Evolutionary conservation across 2,113 vertebrate genomes (phyloP).

Genomic region (Hippolais icterina): DNA sequence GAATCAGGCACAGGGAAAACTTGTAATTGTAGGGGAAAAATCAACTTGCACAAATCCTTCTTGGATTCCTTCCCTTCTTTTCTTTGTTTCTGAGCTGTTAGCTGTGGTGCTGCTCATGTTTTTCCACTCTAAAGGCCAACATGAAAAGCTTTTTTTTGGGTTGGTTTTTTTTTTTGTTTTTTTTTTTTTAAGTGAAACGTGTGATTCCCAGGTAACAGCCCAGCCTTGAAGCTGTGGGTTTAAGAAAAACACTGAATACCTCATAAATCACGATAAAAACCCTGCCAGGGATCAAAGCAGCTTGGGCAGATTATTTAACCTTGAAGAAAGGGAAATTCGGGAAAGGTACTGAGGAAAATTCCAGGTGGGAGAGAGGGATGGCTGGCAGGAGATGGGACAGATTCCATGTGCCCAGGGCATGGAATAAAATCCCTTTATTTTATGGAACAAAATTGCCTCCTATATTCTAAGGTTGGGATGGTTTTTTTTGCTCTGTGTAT

Average conservation of each 20-base stretch:
- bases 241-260: background rate
- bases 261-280: background rate
- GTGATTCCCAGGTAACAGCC: background rate
- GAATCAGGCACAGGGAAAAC: background rate
- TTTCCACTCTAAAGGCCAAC: background rate
- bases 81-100: background rate
- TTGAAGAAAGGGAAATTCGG: background rate
- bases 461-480: accelerated
- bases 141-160: background rate
- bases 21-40: background rate
- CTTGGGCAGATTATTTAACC: background rate
- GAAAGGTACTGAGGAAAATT: background rate
- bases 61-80: background rate
- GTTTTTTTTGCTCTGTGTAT: background rate
- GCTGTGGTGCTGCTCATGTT: background rate
- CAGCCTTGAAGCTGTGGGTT: background rate
- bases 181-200: background rate
- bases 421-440: background rate
- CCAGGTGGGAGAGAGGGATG: background rate
- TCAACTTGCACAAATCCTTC: background rate
- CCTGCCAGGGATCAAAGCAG: background rate
- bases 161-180: too few relatives aligned
- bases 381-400: background rate
- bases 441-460: background rate
- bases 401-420: background rate